Base-by-base conservation (phyloP, 2,797 vertebrate genomes). In the Sphaeramia orbicularis region DNA sequence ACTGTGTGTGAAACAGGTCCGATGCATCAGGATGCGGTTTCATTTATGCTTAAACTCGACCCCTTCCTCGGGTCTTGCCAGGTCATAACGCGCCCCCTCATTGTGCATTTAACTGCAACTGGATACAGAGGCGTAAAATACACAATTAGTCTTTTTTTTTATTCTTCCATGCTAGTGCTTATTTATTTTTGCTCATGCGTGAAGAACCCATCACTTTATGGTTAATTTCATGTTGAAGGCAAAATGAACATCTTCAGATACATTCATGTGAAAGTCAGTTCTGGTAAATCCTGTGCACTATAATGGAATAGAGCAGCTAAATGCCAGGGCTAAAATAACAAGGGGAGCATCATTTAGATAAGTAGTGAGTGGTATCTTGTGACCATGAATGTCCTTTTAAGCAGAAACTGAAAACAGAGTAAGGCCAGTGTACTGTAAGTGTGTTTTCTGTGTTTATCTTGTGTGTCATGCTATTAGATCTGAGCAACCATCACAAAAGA, bases 241-340 rank as follows among this genome's bases (percentile, higher is more conserved):
- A 38, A 64, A 52, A n/a, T 18, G 10, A 32, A n/a, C 19, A 60
- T 53, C 15, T 9, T 24, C 21, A 58, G 21, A 40, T 8, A 15
- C 24, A 40, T n/a, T 5, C 10, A n/a, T 40, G 3, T 35, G 30
- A 1, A 0, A 64, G 50, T 11, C 50, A n/a, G 9, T 65, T 63
- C 32, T 40, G 54, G n/a, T 15, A 38, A 65, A 61, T 7, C 9
- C 14, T 15, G 61, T 47, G 40, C 2, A 2, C 37, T 37, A 18
- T 52, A 60, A 65, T 61, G 16, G 45, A 83, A 35, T 30, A 53
- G 50, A 47, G 43, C 55, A 56, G 53, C 37, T 10, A 55, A 75
- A 74, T 65, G 48, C 16, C 56, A 65, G 14, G 10, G 24, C 11
- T 45, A 47, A 36, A 60, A 66, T 60, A 51, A 54, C 4, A 65